Evolutionary conservation across 2,797 vertebrate species (phyloP).

Genomic region (Leuciscus waleckii): DNA sequence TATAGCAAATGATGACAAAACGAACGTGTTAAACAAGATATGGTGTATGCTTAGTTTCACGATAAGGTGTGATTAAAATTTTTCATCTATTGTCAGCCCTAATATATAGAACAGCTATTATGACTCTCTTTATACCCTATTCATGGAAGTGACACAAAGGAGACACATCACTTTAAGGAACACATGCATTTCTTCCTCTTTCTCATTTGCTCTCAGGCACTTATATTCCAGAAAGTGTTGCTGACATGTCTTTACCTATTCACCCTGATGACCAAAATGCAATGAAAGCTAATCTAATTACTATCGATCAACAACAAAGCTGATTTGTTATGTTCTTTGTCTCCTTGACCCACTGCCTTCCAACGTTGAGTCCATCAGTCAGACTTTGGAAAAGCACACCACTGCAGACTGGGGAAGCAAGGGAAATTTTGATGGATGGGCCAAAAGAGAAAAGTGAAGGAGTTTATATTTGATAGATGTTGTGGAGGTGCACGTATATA

Average conservation of each 20-base stretch:
- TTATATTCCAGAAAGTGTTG: conserved; percentile 47
- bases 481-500: conserved; percentile 2
- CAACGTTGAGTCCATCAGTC: conserved; percentile 14
- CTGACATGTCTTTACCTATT: conserved; percentile 60
- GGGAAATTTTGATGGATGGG: conserved; percentile 36
- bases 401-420: conserved; percentile 4
- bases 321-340: conserved; percentile 16
- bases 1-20: too few species aligned
- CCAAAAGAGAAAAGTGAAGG: conserved; percentile 34
- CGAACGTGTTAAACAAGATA: too few species aligned
- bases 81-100: too few species aligned
- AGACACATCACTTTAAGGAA: not conserved
- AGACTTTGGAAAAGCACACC: conserved; percentile 25
- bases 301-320: conserved; percentile 52
- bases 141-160: not conserved
- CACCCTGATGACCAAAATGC: conserved; percentile 47
- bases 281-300: conserved; percentile 54
- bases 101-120: not conserved
- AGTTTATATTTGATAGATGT: conserved; percentile 41
- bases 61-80: too few species aligned
- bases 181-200: not conserved
- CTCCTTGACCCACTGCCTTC: conserved; percentile 9
- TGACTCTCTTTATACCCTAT: too few species aligned
- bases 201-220: not conserved
- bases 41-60: too few species aligned